Evolutionary conservation across 2,797 vertebrate species (phyloP).

Genomic region (Sebastes umbrosus): DNA sequence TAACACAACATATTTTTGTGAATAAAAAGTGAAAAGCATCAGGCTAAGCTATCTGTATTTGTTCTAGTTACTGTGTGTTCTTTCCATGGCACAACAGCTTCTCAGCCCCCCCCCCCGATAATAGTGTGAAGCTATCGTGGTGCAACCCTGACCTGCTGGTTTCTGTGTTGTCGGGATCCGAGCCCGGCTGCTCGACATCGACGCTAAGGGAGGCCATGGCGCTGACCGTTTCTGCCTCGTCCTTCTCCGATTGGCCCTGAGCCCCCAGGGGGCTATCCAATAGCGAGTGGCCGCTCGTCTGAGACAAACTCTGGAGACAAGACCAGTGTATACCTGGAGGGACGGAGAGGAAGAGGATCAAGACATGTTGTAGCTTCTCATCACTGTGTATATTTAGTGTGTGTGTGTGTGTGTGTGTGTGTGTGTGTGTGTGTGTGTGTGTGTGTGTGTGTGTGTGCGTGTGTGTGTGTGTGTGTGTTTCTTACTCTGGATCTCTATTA

Average conservation of each 20-base stretch:
- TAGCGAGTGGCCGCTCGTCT: slow-evolving; percentile 83
- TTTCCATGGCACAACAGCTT: background rate
- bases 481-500: slow-evolving; percentile 96
- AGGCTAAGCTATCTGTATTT: background rate
- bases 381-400: background rate
- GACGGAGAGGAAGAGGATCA: background rate
- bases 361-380: background rate
- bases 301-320: slow-evolving; percentile 84
- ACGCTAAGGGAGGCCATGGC: slow-evolving; percentile 95
- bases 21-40: background rate
- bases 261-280: slow-evolving; percentile 79
- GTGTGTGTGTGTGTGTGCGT: background rate
- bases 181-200: slow-evolving; percentile 83
- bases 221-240: slow-evolving; percentile 92
- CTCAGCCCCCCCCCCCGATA: background rate
- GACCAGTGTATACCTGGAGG: slow-evolving; percentile 91
- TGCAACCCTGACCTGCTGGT: slow-evolving; percentile 72
- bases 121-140: background rate
- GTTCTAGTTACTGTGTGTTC: background rate
- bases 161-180: slow-evolving; percentile 56
- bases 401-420: background rate
- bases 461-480: background rate
- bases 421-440: background rate
- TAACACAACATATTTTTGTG: background rate
- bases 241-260: slow-evolving; percentile 82